phyloP scores from a whole-genome alignment of 2,888 invertebrate genomes.

The Stictocephala bisonia region DNA sequence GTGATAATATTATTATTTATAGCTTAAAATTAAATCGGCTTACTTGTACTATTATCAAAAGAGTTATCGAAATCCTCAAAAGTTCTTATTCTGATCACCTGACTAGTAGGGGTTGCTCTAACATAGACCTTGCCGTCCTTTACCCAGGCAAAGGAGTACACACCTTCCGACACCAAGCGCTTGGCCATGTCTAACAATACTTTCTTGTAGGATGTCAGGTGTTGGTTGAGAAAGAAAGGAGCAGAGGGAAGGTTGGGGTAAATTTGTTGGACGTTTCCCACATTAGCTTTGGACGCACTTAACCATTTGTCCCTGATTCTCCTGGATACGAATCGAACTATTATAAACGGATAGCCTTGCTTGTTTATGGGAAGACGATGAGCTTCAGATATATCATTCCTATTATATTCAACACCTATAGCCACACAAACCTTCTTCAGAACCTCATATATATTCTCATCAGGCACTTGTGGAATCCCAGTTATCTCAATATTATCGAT shows the following conservation, averaged over 20 bases:
- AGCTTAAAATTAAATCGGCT: neutral
- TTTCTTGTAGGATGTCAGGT: constrained; percentile 31
- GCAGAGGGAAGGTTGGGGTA: neutral
- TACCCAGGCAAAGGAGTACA: constrained; percentile 11
- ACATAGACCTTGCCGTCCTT: constrained; percentile 29
- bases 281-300: neutral
- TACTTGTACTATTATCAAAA: too few species aligned
- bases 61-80: neutral
- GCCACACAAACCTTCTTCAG: neutral
- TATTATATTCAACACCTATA: neutral
- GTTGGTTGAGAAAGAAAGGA: constrained; percentile 25
- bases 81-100: constrained; percentile 14
- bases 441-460: constrained; percentile 7
- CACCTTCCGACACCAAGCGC: neutral
- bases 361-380: constrained; percentile 4
- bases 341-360: neutral
- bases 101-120: constrained; percentile 8
- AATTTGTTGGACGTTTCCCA: neutral
- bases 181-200: constrained; percentile 30
- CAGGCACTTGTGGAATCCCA: neutral
- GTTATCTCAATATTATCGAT: constrained; percentile 27
- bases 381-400: constrained; percentile 9
- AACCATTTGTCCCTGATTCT: constrained; percentile 14
- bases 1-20: neutral
- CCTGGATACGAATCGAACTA: constrained; percentile 22